Evolutionary conservation across 2,797 vertebrate species (phyloP).

Genomic region (Sciurus carolinensis): DNA sequence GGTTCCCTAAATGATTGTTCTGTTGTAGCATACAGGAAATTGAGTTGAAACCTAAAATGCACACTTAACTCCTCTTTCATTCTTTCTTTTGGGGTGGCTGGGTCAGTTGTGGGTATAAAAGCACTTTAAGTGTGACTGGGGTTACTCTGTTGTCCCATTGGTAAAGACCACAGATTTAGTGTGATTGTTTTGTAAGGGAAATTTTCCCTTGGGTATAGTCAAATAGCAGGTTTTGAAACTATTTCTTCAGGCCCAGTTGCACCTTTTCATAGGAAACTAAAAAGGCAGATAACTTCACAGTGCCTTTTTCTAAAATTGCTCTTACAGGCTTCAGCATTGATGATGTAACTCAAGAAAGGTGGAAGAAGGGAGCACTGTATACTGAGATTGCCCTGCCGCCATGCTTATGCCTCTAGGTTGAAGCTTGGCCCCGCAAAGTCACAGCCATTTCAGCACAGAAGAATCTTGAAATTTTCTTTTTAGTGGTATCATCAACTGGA

Average conservation of each 20-base stretch:
- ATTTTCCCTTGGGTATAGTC: background rate
- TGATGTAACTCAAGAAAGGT: background rate
- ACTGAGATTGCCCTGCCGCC: no score
- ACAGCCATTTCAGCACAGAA: background rate
- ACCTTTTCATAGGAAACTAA: background rate
- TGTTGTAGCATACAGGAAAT: background rate
- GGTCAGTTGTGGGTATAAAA: background rate
- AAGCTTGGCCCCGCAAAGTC: background rate
- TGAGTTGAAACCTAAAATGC: background rate
- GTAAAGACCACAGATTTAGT: background rate
- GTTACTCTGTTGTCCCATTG: background rate
- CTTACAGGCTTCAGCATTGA: rapidly evolving
- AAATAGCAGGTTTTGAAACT: background rate
- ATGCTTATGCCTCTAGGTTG: background rate
- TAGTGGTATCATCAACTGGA: background rate
- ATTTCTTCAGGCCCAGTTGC: background rate
- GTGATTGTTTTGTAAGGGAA: background rate
- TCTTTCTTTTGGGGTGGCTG: background rate
- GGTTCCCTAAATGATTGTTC: background rate
- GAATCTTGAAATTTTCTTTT: background rate
- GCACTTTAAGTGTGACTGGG: background rate
- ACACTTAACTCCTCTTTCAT: background rate
- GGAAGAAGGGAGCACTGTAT: no score
- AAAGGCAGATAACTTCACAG: background rate
- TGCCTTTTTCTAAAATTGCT: background rate